phyloP scores from a whole-genome alignment of 2,797 vertebrate genomes.

The Crenuchus spilurus region DNA sequence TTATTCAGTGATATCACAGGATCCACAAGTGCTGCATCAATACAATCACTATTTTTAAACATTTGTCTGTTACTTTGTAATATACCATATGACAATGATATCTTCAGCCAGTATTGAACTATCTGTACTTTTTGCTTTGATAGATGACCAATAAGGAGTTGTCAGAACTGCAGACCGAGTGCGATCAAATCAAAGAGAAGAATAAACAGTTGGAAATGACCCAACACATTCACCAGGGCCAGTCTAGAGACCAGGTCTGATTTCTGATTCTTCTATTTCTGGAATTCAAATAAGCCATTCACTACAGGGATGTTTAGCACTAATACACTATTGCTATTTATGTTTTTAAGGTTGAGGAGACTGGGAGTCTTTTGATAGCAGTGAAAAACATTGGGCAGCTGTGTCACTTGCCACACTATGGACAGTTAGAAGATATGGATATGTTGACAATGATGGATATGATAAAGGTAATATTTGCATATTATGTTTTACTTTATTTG shows the following conservation, averaged over 20 bases:
- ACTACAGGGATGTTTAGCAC: background rate
- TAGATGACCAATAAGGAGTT: conserved; percentile 75
- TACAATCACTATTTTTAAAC: background rate
- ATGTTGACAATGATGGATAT: conserved; percentile 73
- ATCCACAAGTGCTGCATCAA: background rate
- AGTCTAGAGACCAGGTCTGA: conserved; percentile 73
- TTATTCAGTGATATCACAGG: background rate
- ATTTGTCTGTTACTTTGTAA: background rate
- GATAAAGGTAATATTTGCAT: conserved; percentile 74
- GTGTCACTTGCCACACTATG: conserved; percentile 71
- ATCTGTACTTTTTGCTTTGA: background rate
- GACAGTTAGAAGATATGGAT: conserved; percentile 62
- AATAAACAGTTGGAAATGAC: conserved; percentile 71
- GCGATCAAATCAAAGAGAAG: conserved; percentile 67
- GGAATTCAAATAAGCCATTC: background rate
- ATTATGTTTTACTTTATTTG: background rate
- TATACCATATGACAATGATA: background rate
- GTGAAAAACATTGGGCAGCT: conserved; percentile 75
- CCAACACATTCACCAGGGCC: conserved; percentile 63
- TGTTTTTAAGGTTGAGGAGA: conserved; percentile 68
- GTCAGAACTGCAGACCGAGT: conserved; percentile 72
- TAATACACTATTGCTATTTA: background rate
- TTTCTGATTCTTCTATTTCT: background rate
- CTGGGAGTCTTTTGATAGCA: conserved; percentile 68
- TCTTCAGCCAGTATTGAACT: background rate